Evolutionary conservation across 2,113 vertebrate species (phyloP).

Genomic region (Carassius gibelio): DNA sequence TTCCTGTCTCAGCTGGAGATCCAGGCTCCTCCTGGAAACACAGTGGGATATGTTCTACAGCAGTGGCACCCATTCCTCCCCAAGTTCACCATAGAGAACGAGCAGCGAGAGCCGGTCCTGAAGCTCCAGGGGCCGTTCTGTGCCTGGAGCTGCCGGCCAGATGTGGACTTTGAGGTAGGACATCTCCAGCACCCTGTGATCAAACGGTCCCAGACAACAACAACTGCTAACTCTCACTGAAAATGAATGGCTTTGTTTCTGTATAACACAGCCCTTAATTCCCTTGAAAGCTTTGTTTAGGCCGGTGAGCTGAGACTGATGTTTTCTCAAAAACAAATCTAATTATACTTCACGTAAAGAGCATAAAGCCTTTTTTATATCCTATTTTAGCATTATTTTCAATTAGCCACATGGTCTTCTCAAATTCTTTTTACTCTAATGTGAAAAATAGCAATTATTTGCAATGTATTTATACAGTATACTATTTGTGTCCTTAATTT

Average conservation of each 20-base stretch:
- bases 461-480: not conserved
- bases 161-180: conserved; percentile 88
- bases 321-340: not conserved
- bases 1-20: conserved; percentile 83
- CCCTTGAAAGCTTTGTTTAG: conserved; percentile 1
- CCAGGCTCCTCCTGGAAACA: conserved; percentile 85
- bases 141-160: conserved; percentile 83
- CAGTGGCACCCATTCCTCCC: conserved; percentile 88
- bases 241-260: not conserved
- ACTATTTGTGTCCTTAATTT: not conserved
- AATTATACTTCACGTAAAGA: not conserved
- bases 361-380: not conserved
- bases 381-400: not conserved
- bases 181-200: not conserved
- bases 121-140: conserved; percentile 88
- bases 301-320: not conserved
- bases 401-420: not conserved
- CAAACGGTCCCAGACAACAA: not conserved
- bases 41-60: conserved; percentile 85
- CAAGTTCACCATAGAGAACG: conserved; percentile 85
- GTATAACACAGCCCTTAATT: not conserved
- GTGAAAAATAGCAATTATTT: not conserved
- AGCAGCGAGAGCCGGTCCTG: conserved; percentile 78
- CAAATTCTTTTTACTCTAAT: not conserved
- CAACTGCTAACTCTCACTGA: not conserved